Base-by-base conservation (phyloP, 2,113 vertebrate species). In the Sus scrofa region DNA sequence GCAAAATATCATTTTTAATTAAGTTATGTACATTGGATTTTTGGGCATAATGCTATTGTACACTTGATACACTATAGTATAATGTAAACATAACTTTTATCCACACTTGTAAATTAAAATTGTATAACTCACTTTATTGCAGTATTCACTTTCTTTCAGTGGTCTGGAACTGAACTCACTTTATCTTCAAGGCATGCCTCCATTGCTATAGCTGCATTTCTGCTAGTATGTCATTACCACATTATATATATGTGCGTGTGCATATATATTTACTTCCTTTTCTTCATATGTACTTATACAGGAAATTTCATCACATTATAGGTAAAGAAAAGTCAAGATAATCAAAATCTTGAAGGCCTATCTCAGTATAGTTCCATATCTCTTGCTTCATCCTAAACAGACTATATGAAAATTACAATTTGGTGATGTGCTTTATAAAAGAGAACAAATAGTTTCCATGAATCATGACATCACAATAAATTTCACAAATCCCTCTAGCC, bases 371-470 rank as follows among this genome's bases (percentile, higher is more conserved):
- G 3, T 89, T 34, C 24, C 4, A 34, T 5, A 84, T 90, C 27
- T 65, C 7, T 71, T 89, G 11, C 18, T 93, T 90, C 34, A 54
- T 86, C 18, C 24, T 9, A 12, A 68, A 68, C 30, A 88, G 37
- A 0, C 0, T 94, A 93, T 91, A 0, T 3, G 44, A 94, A 95
- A 98, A 87, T 95, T 98, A 90, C 71, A 98, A 68, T 83, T 96
- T 7, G 0, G 77, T 97, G 97, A 98, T 96, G 87, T 96, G 65
- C 8, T 98, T 97, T 97, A 96, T 96, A 98, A 97, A 97, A 96
- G 79, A 96, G 86, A 78, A 97, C 24, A 0, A 12, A 97, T 97
- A 89, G 73, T 73, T 96, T 77, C 34, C 67, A 62, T 94, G 87
- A 97, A 52, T 78, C 52, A 86, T 91, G 68, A 96, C 83, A 91